Percentiles rank a stretch among this genome's conserved stretches.
These are phyloP conservation scores for Barnardius zonarius DNA, from an alignment of 2,113 vertebrate genomes.

Conservation along the genomic window DNA sequence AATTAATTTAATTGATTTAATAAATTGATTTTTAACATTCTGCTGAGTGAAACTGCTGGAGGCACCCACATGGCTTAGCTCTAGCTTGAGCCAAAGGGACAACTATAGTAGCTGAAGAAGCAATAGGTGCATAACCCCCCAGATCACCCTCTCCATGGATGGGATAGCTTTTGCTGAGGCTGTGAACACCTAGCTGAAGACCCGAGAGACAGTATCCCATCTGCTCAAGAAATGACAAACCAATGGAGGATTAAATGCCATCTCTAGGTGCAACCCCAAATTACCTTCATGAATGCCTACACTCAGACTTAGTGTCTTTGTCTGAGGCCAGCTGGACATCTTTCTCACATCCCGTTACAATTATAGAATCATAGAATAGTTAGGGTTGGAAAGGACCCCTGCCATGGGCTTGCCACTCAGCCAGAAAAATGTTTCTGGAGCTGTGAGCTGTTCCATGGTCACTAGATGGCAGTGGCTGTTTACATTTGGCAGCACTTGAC, in stretches of 20 bases:
- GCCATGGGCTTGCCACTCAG: no score
- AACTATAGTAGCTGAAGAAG: background rate
- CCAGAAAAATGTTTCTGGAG: background rate
- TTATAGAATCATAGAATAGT: no score
- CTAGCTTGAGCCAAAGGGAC: background rate
- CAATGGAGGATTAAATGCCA: accelerated
- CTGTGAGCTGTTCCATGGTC: background rate
- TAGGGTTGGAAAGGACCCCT: no score
- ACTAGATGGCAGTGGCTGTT: constrained; percentile 49
- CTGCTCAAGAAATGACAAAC: background rate
- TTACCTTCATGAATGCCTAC: accelerated
- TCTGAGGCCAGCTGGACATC: accelerated
- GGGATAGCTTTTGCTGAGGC: background rate
- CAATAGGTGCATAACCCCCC: accelerated
- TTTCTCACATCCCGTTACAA: accelerated
- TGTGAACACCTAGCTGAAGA: background rate
- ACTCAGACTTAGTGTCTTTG: accelerated
- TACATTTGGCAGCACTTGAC: background rate
- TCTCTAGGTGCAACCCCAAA: background rate
- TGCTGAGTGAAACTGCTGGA: background rate
- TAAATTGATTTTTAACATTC: background rate
- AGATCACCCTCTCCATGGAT: background rate
- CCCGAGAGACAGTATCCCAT: background rate
- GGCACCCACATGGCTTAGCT: background rate
- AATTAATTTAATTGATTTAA: background rate